Conservation (phyloP, 2,888 invertebrate species). For the Hypomecis atomaria region DNA sequence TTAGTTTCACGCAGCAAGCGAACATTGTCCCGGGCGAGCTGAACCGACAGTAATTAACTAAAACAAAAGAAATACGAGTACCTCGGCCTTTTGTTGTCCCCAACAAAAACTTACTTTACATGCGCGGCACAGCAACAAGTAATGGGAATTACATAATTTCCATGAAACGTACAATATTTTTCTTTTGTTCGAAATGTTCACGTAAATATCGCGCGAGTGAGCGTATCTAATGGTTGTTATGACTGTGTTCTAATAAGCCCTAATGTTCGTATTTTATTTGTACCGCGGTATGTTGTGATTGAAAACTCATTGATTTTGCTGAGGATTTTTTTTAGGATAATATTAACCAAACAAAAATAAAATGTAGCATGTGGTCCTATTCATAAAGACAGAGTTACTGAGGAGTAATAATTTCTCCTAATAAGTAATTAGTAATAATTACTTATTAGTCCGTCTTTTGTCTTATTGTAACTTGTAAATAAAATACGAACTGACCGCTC, state of each 20-base stretch:
- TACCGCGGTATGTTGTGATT: not conserved
- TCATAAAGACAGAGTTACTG: too few species aligned
- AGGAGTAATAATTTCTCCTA: too few species aligned
- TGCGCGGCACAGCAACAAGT: not conserved
- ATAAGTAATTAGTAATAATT: too few species aligned
- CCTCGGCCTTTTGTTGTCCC: not conserved
- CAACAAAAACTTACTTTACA: not conserved
- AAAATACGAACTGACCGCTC: too few species aligned
- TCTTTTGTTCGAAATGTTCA: slow-evolving; percentile 8
- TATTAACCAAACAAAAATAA: too few species aligned
- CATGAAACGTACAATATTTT: slow-evolving; percentile 15
- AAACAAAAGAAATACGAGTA: not conserved
- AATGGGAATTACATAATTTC: slow-evolving; percentile 5
- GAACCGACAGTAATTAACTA: not conserved
- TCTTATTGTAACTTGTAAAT: too few species aligned
- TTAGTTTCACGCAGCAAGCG: not conserved
- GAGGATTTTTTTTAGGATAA: too few species aligned
- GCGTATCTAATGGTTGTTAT: not conserved
- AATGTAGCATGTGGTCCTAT: too few species aligned
- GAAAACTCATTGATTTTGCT: too few species aligned
- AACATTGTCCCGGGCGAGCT: not conserved
- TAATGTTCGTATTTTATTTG: slow-evolving; percentile 1
- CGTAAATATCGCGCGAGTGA: not conserved
- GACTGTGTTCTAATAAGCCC: not conserved
- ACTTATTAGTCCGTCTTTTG: too few species aligned